Base-by-base conservation (phyloP, 2,113 vertebrate species). In the Pomatorhinus ruficollis region DNA sequence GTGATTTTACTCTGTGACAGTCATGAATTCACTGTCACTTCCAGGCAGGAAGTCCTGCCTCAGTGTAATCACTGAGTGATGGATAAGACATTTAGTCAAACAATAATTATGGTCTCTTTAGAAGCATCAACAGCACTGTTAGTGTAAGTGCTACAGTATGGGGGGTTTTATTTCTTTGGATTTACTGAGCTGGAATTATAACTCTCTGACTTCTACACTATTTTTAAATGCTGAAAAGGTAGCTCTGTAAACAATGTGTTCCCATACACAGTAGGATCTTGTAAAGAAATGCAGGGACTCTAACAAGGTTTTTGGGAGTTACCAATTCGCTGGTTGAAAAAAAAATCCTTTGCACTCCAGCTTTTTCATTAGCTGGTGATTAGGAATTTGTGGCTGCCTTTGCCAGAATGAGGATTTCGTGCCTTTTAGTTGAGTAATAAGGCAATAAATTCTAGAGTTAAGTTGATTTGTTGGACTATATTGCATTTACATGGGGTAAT, bases 361-460 rank as follows among this genome's bases (percentile, higher is more conserved):
- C 23, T 12, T 5, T 47, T 42, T 89, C 4, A 0, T 65, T 57
- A 77, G 42, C 47, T 59, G 33, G 15, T 83, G 47, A 45, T 1
- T 76, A 57, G 30, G 57, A 78, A 88, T 44, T 47, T 45, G 54
- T 17, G 27, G 42, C 69, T 93, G 54, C 60, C 37, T 84, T 78
- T 91, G 60, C 50, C 47, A 45, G 44, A 57, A 82, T 24, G 39
- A 70, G 77, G 61, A 63, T 81, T 91, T 81, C 2, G 23, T 70
- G 24, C 52, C 53, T 81, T 23, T 81, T 89, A 82, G 76, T 68
- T 89, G 52, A 83, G 52, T 84, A 86, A 63, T 40, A 89, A 66
- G 47, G 69, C 54, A 93, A 83, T 86, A 70, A 81, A 87, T 65
- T 65, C 37, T 57, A n/a, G 59, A 83, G 45, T 80, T 83, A 86